Conservation (phyloP, 2,797 vertebrate genomes). For the Melanogrammus aeglefinus region DNA sequence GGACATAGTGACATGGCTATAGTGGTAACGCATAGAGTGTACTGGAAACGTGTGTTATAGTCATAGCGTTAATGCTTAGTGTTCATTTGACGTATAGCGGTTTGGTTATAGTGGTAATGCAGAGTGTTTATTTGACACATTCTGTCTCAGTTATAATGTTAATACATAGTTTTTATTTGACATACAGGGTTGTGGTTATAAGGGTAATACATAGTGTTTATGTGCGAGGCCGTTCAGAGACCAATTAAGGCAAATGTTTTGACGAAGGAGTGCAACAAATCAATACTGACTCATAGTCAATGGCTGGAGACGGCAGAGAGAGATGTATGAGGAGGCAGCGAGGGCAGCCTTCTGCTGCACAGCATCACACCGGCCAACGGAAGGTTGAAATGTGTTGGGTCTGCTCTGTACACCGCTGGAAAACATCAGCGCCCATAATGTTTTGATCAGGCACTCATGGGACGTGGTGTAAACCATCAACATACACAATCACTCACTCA, state of each 20-base stretch:
- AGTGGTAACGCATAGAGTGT: too few relatives aligned
- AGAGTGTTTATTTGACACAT: neutral
- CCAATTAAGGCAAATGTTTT: conserved; percentile 13
- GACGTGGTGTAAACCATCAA: conserved; percentile 5
- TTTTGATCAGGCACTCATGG: conserved; percentile 37
- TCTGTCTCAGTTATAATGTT: neutral
- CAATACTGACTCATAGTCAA: conserved; percentile 18
- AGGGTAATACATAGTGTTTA: neutral
- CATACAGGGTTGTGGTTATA: neutral
- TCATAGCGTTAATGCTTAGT: neutral
- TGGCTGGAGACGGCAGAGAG: neutral
- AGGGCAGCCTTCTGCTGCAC: neutral
- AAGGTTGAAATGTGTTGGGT: neutral
- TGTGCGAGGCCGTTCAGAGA: neutral
- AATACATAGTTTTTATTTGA: neutral
- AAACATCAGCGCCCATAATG: conserved; percentile 35
- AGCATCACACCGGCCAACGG: too few relatives aligned
- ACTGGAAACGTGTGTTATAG: too few relatives aligned
- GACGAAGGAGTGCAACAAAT: conserved; percentile 32
- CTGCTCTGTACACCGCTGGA: conserved; percentile 5
- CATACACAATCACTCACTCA: neutral
- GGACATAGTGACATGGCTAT: too few relatives aligned
- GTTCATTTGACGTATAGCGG: neutral
- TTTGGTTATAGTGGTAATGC: too few relatives aligned
- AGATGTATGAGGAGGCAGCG: neutral